Conservation (phyloP, 1,140 invertebrate species). For the Medauroidea extradentata region DNA sequence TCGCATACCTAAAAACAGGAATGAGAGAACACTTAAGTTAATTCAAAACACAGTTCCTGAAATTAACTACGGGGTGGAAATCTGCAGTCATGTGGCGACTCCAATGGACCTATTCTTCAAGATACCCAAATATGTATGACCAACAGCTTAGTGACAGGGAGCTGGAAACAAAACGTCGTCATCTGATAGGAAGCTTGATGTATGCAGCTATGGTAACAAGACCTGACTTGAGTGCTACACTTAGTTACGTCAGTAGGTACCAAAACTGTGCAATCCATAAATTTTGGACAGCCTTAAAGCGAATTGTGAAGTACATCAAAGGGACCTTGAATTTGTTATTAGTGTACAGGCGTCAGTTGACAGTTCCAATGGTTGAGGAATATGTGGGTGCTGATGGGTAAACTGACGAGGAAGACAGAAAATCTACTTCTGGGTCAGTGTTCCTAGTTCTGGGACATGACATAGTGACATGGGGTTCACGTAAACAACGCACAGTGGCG, state of each 20-base stretch:
- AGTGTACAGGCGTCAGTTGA: too few species aligned
- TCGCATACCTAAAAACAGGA: slow-evolving; percentile 32
- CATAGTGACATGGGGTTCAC: slow-evolving; percentile 20
- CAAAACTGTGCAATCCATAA: too few species aligned
- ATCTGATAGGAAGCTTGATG: slow-evolving; percentile 19
- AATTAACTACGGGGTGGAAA: slow-evolving; percentile 35
- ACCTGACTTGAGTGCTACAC: too few species aligned
- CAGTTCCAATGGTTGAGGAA: too few species aligned
- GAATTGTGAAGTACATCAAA: too few species aligned
- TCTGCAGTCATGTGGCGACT: slow-evolving; percentile 33
- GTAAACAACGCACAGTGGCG: slow-evolving; percentile 29
- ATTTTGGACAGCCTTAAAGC: too few species aligned
- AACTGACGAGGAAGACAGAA: slow-evolving; percentile 1
- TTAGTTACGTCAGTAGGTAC: too few species aligned
- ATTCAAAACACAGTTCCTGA: slow-evolving; percentile 36
- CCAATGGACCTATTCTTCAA: slow-evolving; percentile 32
- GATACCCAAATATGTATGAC: too few species aligned
- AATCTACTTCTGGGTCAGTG: slow-evolving; percentile 19
- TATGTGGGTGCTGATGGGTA: too few species aligned
- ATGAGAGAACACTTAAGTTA: slow-evolving; percentile 25
- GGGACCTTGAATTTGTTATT: too few species aligned
- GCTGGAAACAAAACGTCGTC: too few species aligned
- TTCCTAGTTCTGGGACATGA: slow-evolving; percentile 15
- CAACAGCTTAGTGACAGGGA: too few species aligned
- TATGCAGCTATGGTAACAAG: slow-evolving; percentile 13